Base-by-base conservation (phyloP, 2,888 invertebrate genomes). In the Tinea pellionella region DNA sequence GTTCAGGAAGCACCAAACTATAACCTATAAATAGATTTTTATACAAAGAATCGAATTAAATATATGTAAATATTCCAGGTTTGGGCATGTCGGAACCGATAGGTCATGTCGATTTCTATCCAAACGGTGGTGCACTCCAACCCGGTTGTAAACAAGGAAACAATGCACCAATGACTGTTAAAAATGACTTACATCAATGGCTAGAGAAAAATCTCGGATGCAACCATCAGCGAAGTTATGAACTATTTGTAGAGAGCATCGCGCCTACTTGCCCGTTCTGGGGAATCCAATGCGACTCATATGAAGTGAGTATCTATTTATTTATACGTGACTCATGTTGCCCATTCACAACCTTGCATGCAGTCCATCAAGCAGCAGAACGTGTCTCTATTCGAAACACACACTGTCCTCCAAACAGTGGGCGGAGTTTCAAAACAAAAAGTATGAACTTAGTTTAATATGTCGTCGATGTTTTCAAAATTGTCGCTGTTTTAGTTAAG, bases 81-180 rank as follows among this genome's bases (percentile, higher is more conserved):
- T 88, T 96, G 61, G 97, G 97, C 9, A 93, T 96, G 73, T 90
- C 91, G 7, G 94, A 95, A 69, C 89, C 93, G 0, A 91, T 94
- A 55, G 97, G 96, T 0, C 96, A 97, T 75, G 92, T 96, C 2
- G 97, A 97, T 76, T 97, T 96, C 79, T 97, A 92, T 74, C 96
- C 96, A 0, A 97, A 97, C 72, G 96, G 96, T 0, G 97, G 97
- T 0, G 89, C 91, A 6, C 90, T 91, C 62, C 96, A 88, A 64
- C 88, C 88, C 0, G 88, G 88, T 0, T 88, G 88, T 61, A 79
- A 75, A 65, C 73, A 73, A 30, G 68, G 66, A 0, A 67, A 63
- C 32, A 65, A 75, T 0, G 67, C 69, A 0, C 64, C 65, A 19
- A 66, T 64, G 2, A 66, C 69, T 1, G 68, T 65, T 1, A 66